These are phyloP conservation scores for Ladona fulva DNA, from an alignment of 1,140 invertebrate species.

Conservation along the genomic window DNA sequence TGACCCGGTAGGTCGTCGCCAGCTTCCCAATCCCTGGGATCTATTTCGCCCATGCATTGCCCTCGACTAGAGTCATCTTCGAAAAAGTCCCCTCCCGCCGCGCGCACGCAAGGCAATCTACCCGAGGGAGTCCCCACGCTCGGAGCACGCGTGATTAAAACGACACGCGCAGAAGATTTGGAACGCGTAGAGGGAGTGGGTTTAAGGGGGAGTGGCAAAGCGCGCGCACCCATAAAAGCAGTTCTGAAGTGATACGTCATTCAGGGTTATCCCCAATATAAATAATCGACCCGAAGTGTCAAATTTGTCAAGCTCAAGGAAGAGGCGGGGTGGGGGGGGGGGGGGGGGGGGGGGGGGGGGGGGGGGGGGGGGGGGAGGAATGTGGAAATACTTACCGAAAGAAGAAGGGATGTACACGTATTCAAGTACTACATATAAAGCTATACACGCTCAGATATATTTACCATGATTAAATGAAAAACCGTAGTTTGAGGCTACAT, in stretches of 20 bases:
- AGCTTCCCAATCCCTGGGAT: neutral
- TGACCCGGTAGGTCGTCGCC: neutral
- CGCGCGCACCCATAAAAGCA: neutral
- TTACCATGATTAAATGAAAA: no score
- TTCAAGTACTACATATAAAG: no score
- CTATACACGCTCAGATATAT: no score
- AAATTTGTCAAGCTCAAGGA: slow-evolving; percentile 7
- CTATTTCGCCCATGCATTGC: neutral
- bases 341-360: no score
- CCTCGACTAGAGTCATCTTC: neutral
- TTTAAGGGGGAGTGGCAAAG: neutral
- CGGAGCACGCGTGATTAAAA: neutral
- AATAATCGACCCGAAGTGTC: slow-evolving; percentile 2
- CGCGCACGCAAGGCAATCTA: no score
- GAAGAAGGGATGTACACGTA: no score
- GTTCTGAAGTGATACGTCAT: slow-evolving; percentile 1
- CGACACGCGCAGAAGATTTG: neutral
- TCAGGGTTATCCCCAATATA: slow-evolving; percentile 4
- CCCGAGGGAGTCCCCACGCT: neutral
- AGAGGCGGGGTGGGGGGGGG: neutral
- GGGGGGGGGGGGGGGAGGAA: neutral
- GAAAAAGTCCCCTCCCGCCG: neutral
- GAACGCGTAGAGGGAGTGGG: neutral
- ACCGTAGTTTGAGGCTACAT: no score
- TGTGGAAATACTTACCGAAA: neutral